These are phyloP conservation scores for Pao palembangensis DNA, from an alignment of 2,113 vertebrate species.

Conservation along the genomic window DNA sequence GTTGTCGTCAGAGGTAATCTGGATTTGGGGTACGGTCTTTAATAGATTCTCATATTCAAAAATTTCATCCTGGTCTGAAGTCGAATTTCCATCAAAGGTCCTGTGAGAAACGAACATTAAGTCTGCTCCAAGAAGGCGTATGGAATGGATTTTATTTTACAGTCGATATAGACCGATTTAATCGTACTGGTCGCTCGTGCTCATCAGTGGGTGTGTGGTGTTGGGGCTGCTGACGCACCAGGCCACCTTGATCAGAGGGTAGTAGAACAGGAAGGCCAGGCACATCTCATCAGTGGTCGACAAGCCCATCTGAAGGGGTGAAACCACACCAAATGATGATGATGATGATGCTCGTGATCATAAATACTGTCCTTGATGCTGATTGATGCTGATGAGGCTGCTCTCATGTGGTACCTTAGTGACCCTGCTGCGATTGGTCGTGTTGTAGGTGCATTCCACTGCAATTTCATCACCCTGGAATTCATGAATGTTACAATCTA, in stretches of 20 bases:
- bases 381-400: no score
- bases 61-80: constrained; percentile 20
- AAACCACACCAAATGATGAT: background rate
- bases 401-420: constrained; percentile 36
- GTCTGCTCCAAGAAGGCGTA: background rate
- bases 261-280: constrained; percentile 79
- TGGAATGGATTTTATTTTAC: background rate
- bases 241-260: constrained; percentile 72
- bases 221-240: constrained; percentile 72
- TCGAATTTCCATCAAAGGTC: background rate
- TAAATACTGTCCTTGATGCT: no score
- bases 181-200: constrained; percentile 28
- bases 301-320: constrained; percentile 71
- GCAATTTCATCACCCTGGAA: constrained; percentile 66
- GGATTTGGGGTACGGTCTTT: constrained; percentile 45
- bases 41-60: constrained; percentile 48
- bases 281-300: constrained; percentile 82
- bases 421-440: constrained; percentile 28
- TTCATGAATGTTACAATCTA: background rate
- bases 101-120: constrained; percentile 22
- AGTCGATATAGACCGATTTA: background rate
- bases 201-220: constrained; percentile 38
- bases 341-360: background rate
- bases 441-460: constrained; percentile 73
- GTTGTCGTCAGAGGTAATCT: accelerated